These are phyloP conservation scores for Aporophyla lueneburgensis DNA, from an alignment of 2,888 invertebrate species.

Conservation along the genomic window DNA sequence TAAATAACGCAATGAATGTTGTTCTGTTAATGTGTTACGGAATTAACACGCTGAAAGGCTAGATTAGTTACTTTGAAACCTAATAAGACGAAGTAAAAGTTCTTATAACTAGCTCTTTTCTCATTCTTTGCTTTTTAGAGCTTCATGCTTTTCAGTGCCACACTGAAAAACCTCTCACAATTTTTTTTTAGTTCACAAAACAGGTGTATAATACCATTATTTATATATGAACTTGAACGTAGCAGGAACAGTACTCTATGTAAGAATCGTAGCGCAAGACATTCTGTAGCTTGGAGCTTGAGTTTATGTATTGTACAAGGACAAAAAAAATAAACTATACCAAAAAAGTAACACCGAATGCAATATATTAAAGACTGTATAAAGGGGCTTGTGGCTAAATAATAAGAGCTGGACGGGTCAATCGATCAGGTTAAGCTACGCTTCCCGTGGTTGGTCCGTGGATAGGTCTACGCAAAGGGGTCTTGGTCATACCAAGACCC, in stretches of 20 bases:
- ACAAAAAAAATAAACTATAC: too few species aligned
- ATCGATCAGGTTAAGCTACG: too few species aligned
- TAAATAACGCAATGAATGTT: too few species aligned
- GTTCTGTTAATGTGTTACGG: too few species aligned
- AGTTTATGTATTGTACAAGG: background rate
- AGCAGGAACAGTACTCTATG: background rate
- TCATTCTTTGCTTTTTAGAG: background rate
- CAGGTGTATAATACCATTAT: background rate
- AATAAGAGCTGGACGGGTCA: too few species aligned
- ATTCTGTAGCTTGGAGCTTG: background rate
- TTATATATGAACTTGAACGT: background rate
- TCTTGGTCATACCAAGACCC: too few species aligned
- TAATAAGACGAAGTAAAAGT: background rate
- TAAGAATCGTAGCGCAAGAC: background rate
- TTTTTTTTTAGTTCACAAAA: background rate
- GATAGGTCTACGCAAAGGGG: too few species aligned
- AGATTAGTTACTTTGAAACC: background rate
- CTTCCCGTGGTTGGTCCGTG: too few species aligned
- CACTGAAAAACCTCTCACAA: background rate
- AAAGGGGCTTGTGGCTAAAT: too few species aligned
- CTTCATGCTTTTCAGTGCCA: background rate
- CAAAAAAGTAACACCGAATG: background rate
- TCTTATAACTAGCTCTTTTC: background rate
- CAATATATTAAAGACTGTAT: background rate
- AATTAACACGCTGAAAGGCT: background rate